Evolutionary conservation across 2,888 invertebrate genomes (phyloP).

Genomic region (Plagiodera versicolora): DNA sequence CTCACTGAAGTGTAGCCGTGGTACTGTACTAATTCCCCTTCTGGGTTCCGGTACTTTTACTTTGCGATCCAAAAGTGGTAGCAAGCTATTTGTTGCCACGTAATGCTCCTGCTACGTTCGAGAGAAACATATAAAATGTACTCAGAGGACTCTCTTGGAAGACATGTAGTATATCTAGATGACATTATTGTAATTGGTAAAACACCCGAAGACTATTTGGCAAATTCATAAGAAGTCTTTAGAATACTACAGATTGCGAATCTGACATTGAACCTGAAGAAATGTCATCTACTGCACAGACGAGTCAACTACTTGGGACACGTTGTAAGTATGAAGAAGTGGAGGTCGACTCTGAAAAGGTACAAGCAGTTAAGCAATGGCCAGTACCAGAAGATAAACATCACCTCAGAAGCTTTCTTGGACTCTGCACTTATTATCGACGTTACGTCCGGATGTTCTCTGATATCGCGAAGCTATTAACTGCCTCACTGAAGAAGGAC

Average conservation of each 20-base stretch:
- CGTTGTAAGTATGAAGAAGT: not conserved
- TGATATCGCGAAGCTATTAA: constrained; percentile 10
- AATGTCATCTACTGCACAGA: constrained; percentile 5
- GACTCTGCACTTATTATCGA: constrained; percentile 23
- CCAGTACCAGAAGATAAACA: constrained; percentile 24
- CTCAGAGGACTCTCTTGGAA: not conserved
- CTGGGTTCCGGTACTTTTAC: too few relatives aligned
- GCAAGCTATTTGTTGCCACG: too few relatives aligned
- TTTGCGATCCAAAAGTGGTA: too few relatives aligned
- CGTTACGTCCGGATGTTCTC: constrained; percentile 29
- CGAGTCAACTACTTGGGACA: constrained; percentile 21
- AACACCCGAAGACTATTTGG: constrained; percentile 25
- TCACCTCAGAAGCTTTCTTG: constrained; percentile 21
- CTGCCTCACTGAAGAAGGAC: not conserved
- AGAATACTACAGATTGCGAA: not conserved
- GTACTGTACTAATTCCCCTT: too few relatives aligned
- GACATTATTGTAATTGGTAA: constrained; percentile 29
- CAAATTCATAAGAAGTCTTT: not conserved
- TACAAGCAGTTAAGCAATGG: constrained; percentile 20
- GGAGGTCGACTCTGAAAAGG: not conserved
- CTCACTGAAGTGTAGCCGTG: too few relatives aligned
- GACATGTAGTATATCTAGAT: constrained; percentile 31
- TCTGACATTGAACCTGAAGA: constrained; percentile 10
- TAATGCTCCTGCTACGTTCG: too few relatives aligned
- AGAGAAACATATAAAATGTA: too few relatives aligned